A percentile compares a stretch with the other conserved stretches of the same genome.
phyloP scores from a whole-genome alignment of 2,888 invertebrate species.

The Tetramorium bicarinatum region DNA sequence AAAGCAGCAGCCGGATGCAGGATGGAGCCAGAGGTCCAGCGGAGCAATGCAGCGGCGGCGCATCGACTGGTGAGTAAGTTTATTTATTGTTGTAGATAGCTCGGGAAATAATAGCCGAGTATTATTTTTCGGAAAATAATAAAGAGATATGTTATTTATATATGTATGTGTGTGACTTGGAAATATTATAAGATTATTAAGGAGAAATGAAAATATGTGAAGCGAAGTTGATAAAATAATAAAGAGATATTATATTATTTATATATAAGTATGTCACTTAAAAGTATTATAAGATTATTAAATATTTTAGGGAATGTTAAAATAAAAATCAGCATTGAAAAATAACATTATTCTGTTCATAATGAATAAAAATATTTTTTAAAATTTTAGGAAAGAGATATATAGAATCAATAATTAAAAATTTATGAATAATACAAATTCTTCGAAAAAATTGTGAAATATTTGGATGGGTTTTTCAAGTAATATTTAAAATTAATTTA shows the following conservation, averaged over 20 bases:
- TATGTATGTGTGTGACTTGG: not conserved
- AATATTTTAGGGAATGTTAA: not conserved
- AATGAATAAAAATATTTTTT: not conserved
- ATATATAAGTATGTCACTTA: too few species aligned
- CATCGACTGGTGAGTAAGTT: constrained; percentile 7
- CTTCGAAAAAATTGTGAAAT: not conserved
- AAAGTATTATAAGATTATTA: not conserved
- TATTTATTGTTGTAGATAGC: constrained; percentile 8
- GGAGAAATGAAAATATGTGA: not conserved
- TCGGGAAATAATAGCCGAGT: constrained; percentile 8
- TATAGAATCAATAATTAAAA: not conserved
- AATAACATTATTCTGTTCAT: not conserved
- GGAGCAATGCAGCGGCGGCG: not conserved
- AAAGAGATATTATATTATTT: not conserved
- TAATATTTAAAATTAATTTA: not conserved
- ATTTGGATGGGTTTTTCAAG: not conserved
- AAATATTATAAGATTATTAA: not conserved
- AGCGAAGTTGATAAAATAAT: not conserved
- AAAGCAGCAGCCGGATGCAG: not conserved
- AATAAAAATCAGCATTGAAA: not conserved
- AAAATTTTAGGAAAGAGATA: not conserved
- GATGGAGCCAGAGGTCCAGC: not conserved
- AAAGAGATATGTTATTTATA: not conserved
- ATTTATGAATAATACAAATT: not conserved
- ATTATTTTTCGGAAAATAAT: constrained; percentile 15